These are phyloP conservation scores for Astatotilapia flaviijosephi DNA, from an alignment of 2,113 vertebrate genomes.

Conservation along the genomic window DNA sequence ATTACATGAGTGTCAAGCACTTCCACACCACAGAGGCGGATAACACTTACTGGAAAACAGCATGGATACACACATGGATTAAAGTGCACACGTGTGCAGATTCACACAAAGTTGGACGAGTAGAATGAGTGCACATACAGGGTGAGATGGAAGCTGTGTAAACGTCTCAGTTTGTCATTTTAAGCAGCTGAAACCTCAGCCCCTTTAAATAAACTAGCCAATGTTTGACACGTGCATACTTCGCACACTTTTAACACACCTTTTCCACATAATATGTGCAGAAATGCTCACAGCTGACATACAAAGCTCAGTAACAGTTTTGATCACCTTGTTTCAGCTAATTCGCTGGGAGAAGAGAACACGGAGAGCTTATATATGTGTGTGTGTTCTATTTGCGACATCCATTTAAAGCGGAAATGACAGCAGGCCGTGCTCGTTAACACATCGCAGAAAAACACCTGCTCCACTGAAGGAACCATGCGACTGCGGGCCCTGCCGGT, in stretches of 20 bases:
- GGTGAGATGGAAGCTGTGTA: background rate
- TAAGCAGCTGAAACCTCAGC: constrained; percentile 7
- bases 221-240: background rate
- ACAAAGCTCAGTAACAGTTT: background rate
- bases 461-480: constrained; percentile 59
- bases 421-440: constrained; percentile 70
- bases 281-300: background rate
- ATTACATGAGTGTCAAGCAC: constrained; percentile 74
- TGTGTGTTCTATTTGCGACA: constrained; percentile 58
- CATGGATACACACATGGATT: constrained; percentile 22
- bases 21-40: constrained; percentile 50
- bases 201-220: constrained; percentile 15
- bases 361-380: background rate
- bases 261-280: background rate
- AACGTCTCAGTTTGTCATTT: constrained; percentile 6
- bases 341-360: constrained; percentile 13
- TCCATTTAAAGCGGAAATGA: constrained; percentile 68
- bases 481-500: constrained; percentile 47
- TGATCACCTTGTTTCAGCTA: constrained; percentile 42
- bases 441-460: constrained; percentile 69
- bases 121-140: background rate
- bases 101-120: background rate
- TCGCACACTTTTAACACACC: background rate
- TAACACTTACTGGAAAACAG: constrained; percentile 20
- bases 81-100: constrained; percentile 2